Conservation (phyloP, 2,888 invertebrate species). For the Cataglyphis livida region DNA sequence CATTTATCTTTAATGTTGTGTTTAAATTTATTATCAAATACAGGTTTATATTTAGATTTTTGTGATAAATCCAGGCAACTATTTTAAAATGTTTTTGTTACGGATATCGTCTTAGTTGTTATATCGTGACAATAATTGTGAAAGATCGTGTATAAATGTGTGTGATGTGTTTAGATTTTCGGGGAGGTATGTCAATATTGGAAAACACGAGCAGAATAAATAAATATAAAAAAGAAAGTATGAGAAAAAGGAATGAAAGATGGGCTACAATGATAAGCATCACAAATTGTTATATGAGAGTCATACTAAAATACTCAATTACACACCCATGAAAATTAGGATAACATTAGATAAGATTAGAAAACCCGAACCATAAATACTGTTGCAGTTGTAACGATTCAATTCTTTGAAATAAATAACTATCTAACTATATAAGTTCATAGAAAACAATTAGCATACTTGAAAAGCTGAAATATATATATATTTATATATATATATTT, state of each 20-base stretch:
- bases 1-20: background rate
- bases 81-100: too few relatives aligned
- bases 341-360: background rate
- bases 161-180: too few relatives aligned
- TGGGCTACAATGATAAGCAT: background rate
- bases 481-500: too few relatives aligned
- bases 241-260: background rate
- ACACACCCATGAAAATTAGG: background rate
- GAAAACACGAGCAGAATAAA: background rate
- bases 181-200: too few relatives aligned
- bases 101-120: too few relatives aligned
- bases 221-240: background rate
- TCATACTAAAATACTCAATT: background rate
- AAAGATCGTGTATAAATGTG: background rate
- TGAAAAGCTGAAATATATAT: too few relatives aligned
- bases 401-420: background rate
- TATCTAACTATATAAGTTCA: background rate
- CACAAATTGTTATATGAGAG: background rate
- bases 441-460: background rate
- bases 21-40: too few relatives aligned
- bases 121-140: background rate
- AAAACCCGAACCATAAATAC: background rate
- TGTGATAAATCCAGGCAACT: too few relatives aligned
- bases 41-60: too few relatives aligned
- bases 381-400: background rate